Evolutionary conservation across 2,797 vertebrate species (phyloP), one percentile per base, ranked within the genome.

Genomic region (Parauchenoglanis ngamensis): DNA sequence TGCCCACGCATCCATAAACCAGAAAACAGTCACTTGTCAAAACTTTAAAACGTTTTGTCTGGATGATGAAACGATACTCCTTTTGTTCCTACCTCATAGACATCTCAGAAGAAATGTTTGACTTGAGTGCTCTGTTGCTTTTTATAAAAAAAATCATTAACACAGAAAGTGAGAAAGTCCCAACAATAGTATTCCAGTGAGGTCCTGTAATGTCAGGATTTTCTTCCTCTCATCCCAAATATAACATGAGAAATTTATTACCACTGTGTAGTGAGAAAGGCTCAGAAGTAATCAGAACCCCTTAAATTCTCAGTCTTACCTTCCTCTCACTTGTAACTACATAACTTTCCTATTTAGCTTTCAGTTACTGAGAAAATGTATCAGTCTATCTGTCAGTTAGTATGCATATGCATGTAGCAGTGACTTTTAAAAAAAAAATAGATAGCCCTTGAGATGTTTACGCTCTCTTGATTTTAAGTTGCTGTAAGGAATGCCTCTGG

Each of bases 211-310:
- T 88, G 84, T 90, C 85, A 83, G 86, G 65, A 72, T 70, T 85
- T 85, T 75, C 68, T 85, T 86, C 23, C 49, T 28, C 77, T 76
- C 57, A 63, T 23, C 28, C 8, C 40, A 87, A 85, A 88, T 84
- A 82, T 86, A 68, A 85, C 31, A 6, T 86, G 72, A 87, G 73
- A 83, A 85, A 87, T 89, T 31, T 89, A 89, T 89, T 89, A 86
- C 73, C 67, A 87, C 73, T 84, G 86, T 86, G 88, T 54, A 68
- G 28, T 67, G 56, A 68, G 80, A 80, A 70, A 52, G 19, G 49
- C 86, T 87, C 23, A 25, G 44, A 85, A 77, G 84, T 80, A 61
- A 80, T 82, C 59, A 82, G 49, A 49, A 65, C 40, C 40, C 40
- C 25, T 63, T n/a, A 82, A 65, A 46, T 25, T 31, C 79, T 15